Conservation (phyloP, 2,888 invertebrate species). For the Ypsolopha sequella region DNA sequence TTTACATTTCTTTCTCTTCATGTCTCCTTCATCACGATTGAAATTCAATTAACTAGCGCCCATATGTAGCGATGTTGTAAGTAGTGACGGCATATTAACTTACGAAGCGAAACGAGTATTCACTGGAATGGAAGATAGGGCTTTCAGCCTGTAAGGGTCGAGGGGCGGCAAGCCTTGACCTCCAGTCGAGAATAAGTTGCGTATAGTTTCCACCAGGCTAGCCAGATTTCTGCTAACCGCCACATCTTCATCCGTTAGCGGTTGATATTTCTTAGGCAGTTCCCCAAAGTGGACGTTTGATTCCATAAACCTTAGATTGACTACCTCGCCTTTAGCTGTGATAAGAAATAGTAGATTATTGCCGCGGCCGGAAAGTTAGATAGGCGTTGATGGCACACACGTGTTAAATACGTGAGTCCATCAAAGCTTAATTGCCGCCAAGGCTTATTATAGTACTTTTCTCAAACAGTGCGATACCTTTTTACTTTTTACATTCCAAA, state of each 20-base stretch:
- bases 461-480: no score
- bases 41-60: no score
- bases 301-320: background rate
- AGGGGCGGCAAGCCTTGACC: background rate
- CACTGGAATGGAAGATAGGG: background rate
- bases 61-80: no score
- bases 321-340: background rate
- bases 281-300: background rate
- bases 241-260: background rate
- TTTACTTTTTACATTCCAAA: no score
- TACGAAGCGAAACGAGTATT: background rate
- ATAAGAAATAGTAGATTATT: background rate
- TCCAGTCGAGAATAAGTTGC: background rate
- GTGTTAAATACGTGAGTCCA: no score
- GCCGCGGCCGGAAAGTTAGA: no score
- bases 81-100: background rate
- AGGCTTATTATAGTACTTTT: no score
- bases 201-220: background rate
- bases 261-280: background rate
- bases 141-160: background rate
- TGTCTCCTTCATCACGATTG: no score
- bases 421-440: no score
- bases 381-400: no score
- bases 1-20: no score
- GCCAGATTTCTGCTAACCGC: background rate